Evolutionary conservation across 2,113 vertebrate species (phyloP).

Genomic region (Galbula dea): DNA sequence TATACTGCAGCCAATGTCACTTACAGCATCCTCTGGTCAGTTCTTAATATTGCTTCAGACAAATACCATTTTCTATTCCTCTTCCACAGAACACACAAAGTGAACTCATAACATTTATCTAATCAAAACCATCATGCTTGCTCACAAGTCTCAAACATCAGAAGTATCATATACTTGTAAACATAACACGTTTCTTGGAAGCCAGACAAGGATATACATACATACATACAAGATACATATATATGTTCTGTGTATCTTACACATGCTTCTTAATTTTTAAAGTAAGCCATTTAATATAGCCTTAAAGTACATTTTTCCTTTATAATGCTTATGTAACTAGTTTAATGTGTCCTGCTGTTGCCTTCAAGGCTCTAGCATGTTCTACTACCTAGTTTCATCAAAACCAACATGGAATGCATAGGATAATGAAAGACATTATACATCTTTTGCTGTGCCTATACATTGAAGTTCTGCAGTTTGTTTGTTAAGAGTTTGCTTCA

Average conservation of each 20-base stretch:
- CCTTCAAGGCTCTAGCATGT: not conserved
- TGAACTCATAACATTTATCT: not conserved
- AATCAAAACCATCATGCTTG: not conserved
- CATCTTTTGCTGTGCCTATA: not conserved
- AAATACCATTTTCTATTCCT: not conserved
- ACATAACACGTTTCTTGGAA: not conserved
- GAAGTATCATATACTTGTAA: not conserved
- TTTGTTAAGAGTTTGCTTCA: not conserved
- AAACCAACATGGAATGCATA: not conserved
- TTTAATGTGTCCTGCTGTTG: not conserved
- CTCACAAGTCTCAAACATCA: not conserved
- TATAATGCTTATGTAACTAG: not conserved
- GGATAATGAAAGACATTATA: not conserved
- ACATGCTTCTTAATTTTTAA: not conserved
- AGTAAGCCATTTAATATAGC: not conserved
- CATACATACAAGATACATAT: accelerated
- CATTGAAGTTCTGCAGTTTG: not conserved
- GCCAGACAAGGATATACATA: not conserved
- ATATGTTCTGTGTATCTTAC: not conserved
- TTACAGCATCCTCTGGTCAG: not conserved
- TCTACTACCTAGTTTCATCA: not conserved
- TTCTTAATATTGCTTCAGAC: not conserved
- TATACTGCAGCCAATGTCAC: not conserved
- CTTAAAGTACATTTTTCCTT: not conserved
- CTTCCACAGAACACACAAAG: not conserved